A percentile compares a stretch with the other conserved stretches of the same genome.
phyloP scores from a whole-genome alignment of 2,797 vertebrate species.

The Acomys russatus region DNA sequence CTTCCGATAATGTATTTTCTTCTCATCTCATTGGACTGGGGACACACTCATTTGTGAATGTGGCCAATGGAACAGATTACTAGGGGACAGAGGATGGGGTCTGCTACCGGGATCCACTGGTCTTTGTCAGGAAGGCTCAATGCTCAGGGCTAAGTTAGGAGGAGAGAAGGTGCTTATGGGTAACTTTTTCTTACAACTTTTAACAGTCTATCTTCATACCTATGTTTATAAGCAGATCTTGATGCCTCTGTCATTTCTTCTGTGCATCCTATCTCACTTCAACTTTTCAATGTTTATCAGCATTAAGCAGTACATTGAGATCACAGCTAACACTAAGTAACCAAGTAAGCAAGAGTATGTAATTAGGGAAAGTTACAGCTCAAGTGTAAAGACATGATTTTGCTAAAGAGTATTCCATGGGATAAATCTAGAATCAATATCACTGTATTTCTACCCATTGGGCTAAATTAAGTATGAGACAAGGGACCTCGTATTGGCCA shows the following conservation, averaged over 20 bases:
- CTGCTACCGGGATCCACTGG: neutral
- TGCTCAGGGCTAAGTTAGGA: neutral
- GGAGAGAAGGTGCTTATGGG: neutral
- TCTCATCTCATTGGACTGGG: neutral
- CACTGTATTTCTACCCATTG: neutral
- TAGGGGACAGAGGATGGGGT: neutral
- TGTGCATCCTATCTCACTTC: neutral
- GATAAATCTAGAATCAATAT: neutral
- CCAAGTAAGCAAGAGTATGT: neutral
- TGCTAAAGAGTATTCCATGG: neutral
- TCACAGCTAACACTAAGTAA: neutral
- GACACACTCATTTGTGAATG: neutral
- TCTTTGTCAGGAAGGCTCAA: neutral
- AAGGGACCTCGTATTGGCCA: neutral
- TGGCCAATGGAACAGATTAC: neutral
- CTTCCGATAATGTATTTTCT: neutral
- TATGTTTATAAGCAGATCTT: neutral
- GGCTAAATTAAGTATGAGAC: neutral
- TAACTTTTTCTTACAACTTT: constrained; percentile 5
- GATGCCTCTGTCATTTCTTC: neutral
- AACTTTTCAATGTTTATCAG: neutral
- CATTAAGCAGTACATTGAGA: neutral
- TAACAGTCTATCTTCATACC: constrained; percentile 18
- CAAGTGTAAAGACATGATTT: constrained; percentile 37
- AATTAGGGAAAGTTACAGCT: neutral